Evolutionary conservation across 2,113 vertebrate species (phyloP).

Genomic region (Elaphurus davidianus): DNA sequence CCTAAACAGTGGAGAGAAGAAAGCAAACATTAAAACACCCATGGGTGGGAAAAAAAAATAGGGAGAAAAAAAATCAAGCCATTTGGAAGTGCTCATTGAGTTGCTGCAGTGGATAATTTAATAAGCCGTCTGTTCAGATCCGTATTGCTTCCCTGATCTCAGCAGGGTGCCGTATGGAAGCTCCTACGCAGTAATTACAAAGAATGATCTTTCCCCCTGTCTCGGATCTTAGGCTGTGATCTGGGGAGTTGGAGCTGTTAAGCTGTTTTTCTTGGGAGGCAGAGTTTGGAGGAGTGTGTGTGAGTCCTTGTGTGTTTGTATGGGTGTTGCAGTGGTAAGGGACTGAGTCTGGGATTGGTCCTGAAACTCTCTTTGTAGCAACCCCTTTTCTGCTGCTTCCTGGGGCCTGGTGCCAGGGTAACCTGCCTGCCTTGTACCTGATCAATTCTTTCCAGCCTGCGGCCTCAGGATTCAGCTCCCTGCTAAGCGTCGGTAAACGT

Average conservation of each 20-base stretch:
- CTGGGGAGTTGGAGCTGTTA: not conserved
- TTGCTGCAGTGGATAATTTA: conserved; percentile 46
- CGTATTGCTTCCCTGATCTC: not conserved
- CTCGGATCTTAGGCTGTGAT: not conserved
- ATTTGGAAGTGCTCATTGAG: conserved; percentile 24
- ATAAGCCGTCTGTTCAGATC: conserved; percentile 32
- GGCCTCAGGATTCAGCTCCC: not conserved
- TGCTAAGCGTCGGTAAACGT: not conserved
- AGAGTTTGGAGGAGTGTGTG: not conserved
- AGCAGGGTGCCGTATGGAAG: conserved; percentile 13
- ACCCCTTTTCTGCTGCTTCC: not conserved
- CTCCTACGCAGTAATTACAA: not conserved
- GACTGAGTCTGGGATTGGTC: not conserved
- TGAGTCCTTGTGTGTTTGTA: not conserved
- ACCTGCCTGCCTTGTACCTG: not conserved
- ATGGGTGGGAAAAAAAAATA: not conserved
- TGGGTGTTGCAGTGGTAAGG: not conserved
- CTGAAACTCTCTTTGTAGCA: not conserved
- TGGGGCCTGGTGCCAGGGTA: not conserved
- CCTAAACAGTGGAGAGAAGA: not conserved
- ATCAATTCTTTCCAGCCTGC: not conserved
- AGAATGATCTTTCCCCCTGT: not conserved
- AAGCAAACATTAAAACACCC: not conserved
- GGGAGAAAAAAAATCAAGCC: not conserved
- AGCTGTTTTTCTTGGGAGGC: not conserved